phyloP scores from a whole-genome alignment of 2,113 vertebrate species.

The Tragulus kanchil region DNA sequence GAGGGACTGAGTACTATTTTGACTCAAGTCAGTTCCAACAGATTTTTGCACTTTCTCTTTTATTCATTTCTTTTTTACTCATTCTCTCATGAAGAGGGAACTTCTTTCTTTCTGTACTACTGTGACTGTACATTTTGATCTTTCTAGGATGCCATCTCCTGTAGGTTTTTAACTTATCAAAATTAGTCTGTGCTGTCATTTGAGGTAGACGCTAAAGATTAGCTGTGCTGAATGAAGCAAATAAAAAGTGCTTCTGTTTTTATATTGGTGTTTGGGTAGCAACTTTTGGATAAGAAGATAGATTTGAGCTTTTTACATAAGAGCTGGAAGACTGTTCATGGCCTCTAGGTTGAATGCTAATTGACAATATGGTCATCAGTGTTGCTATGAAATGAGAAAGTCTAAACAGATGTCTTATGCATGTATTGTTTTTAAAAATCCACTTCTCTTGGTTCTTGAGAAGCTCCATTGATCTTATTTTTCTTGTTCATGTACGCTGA shows the following conservation, averaged over 20 bases:
- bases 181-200: background rate
- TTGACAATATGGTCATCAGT: constrained; percentile 37
- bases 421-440: constrained; percentile 3
- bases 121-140: background rate
- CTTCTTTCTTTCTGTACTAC: constrained; percentile 26
- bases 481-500: constrained; percentile 30
- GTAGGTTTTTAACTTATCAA: constrained; percentile 23
- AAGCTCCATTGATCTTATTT: background rate
- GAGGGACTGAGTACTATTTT: constrained; percentile 46
- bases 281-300: constrained; percentile 44
- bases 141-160: constrained; percentile 29
- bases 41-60: constrained; percentile 68
- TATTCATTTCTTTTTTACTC: constrained; percentile 46
- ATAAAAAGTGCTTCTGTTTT: constrained; percentile 66
- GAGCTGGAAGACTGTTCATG: background rate
- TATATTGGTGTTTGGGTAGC: constrained; percentile 38
- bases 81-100: constrained; percentile 44
- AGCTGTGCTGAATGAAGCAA: constrained; percentile 39
- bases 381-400: constrained; percentile 32
- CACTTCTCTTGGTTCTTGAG: constrained; percentile 1
- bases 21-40: constrained; percentile 43
- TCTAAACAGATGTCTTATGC: background rate
- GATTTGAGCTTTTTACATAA: constrained; percentile 49
- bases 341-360: constrained; percentile 6
- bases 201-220: constrained; percentile 48